Conservation (phyloP, 2,113 vertebrate species). For the Argyrosomus japonicus region DNA sequence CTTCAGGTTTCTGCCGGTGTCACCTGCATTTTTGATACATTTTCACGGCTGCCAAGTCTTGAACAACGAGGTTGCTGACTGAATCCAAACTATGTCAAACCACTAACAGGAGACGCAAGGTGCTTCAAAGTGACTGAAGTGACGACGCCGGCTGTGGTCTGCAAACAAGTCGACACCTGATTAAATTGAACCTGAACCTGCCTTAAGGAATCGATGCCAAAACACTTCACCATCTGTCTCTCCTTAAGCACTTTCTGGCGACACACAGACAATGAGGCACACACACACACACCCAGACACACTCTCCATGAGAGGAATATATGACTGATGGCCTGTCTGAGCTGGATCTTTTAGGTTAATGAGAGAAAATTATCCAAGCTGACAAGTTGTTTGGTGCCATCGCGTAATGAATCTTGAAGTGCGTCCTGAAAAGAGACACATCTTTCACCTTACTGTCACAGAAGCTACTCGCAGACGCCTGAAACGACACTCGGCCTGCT, state of each 20-base stretch:
- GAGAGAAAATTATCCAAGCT: constrained; percentile 43
- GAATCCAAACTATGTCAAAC: not conserved
- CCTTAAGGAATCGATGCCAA: constrained; percentile 30
- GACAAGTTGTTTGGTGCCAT: constrained; percentile 29
- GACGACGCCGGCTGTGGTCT: not conserved
- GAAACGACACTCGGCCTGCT: constrained; percentile 5
- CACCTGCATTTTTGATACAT: not conserved
- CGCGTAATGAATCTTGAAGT: constrained; percentile 23
- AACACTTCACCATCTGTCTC: constrained; percentile 40
- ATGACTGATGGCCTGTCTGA: constrained; percentile 62
- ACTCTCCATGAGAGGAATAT: constrained; percentile 11
- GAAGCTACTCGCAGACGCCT: not conserved
- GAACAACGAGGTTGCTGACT: not conserved
- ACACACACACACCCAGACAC: not conserved
- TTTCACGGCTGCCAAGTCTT: not conserved
- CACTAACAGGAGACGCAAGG: not conserved
- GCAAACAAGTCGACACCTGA: constrained; percentile 30
- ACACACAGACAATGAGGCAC: constrained; percentile 14
- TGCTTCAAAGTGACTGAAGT: constrained; percentile 18
- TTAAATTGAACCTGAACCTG: constrained; percentile 39
- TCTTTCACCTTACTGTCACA: not conserved
- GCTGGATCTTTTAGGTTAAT: constrained; percentile 55
- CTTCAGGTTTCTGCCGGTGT: not conserved
- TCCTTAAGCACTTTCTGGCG: constrained; percentile 39
- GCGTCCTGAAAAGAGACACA: constrained; percentile 15